Percentiles rank a stretch among this genome's conserved stretches.
Evolutionary conservation across 1,140 invertebrate genomes (phyloP).

Genomic region (Hypothenemus hampei): DNA sequence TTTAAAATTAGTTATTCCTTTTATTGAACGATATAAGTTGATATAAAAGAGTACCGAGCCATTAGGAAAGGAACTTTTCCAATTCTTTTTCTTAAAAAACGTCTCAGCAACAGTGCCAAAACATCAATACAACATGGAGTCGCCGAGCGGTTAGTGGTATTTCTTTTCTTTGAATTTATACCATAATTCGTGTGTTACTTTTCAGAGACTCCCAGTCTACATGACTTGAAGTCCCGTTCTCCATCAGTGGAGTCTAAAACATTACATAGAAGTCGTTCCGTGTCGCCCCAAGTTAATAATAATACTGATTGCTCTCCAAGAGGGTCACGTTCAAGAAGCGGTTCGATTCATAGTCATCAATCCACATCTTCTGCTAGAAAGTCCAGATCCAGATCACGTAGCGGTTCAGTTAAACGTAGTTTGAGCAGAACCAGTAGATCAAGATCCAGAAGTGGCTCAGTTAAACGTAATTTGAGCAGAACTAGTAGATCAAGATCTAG

Average conservation of each 20-base stretch:
- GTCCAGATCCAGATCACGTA: constrained; percentile 30
- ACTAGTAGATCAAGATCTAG: constrained; percentile 44
- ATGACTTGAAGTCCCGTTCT: constrained; percentile 17
- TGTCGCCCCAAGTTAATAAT: constrained; percentile 2
- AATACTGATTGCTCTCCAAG: not conserved
- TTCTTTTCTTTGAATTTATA: not conserved
- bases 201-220: constrained; percentile 20
- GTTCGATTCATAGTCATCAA: constrained; percentile 4
- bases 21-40: too few species aligned
- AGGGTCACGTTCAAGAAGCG: constrained; percentile 9
- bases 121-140: too few species aligned
- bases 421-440: constrained; percentile 8
- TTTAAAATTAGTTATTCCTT: too few species aligned
- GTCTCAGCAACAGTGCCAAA: too few species aligned
- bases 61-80: too few species aligned
- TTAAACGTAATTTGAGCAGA: constrained; percentile 25
- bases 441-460: constrained; percentile 19
- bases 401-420: constrained; percentile 13
- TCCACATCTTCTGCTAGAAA: constrained; percentile 2
- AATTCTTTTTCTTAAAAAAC: too few species aligned
- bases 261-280: constrained; percentile 13
- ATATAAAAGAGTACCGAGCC: too few species aligned
- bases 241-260: constrained; percentile 15
- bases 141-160: too few species aligned
- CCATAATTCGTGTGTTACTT: too few species aligned